Base-by-base conservation (phyloP, 2,113 vertebrate genomes). In the Columbina picui region DNA sequence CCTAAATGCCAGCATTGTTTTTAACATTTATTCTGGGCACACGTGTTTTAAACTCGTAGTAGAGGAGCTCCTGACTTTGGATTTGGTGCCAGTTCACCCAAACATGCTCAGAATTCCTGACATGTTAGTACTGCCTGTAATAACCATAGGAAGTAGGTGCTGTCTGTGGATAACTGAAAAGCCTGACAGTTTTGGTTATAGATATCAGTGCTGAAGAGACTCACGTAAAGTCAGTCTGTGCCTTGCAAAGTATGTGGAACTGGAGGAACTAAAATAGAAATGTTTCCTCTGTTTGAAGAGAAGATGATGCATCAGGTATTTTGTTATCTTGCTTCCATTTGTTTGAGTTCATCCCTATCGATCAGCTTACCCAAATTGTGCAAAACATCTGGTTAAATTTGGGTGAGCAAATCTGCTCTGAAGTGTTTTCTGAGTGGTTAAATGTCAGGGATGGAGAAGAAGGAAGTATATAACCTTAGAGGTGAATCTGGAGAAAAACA, bases 41-140 rank as follows among this genome's bases (percentile, higher is more conserved):
- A 7, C 61, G 20, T 93, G 75, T 84, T 87, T 96, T 95, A 86
- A 80, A 25, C 80, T 96, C 47, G 6, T 96, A 92, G 91, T 90
- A 70, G 82, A 82, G n/a, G 38, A 95, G 80, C 73, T 96, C 75
- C 79, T 80, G 16, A 60, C 69, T 96, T 86, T 74, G 81, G 87
- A 79, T 78, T 76, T 92, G 50, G 68, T 90, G 83, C 79, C 94
- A 86, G 81, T 67, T 90, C 93, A 95, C 73, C 85, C 93, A 87
- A 94, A 97, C 91, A 96, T 97, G 69, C 73, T 77, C 56, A 25
- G 81, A 89, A 97, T 97, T 98, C 96, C 93, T 89, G 82, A 75
- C 10, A 7, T 96, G 84, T 96, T 97, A 96, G 93, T 91, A 52
- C 50, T 97, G 95, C 90, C 97, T 63, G 1, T 94, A 92, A 87